Evolutionary conservation across 2,113 vertebrate genomes (phyloP).

Genomic region (Eleginops maclovinus): DNA sequence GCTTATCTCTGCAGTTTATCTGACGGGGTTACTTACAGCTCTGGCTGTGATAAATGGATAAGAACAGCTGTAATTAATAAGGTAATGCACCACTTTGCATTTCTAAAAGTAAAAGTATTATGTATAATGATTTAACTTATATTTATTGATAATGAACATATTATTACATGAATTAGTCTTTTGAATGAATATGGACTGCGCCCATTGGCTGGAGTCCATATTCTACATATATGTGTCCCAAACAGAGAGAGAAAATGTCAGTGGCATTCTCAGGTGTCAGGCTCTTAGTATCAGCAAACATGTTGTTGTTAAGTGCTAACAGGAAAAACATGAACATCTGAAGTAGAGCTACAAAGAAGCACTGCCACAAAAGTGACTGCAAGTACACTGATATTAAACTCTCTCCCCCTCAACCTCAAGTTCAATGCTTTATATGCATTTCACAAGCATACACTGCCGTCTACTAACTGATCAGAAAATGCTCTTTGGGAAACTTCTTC

Average conservation of each 20-base stretch:
- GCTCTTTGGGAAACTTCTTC: background rate
- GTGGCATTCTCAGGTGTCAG: background rate
- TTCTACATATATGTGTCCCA: background rate
- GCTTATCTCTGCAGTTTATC: slow-evolving; percentile 76
- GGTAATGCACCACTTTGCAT: background rate
- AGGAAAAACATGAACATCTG: background rate
- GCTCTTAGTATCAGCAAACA: slow-evolving; percentile 11
- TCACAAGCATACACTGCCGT: background rate
- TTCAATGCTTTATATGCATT: slow-evolving; percentile 16
- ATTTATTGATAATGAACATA: background rate
- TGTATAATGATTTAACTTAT: background rate
- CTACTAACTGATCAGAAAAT: slow-evolving; percentile 30
- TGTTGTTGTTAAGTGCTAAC: slow-evolving; percentile 3
- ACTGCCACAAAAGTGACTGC: background rate
- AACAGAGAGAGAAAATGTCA: background rate
- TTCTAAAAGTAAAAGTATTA: background rate
- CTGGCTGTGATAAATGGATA: slow-evolving; percentile 40
- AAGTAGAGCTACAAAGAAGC: slow-evolving; percentile 2
- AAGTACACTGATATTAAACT: slow-evolving; percentile 12
- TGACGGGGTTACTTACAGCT: slow-evolving; percentile 40
- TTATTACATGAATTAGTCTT: background rate
- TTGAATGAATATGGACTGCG: background rate
- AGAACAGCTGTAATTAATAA: slow-evolving; percentile 43
- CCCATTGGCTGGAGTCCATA: background rate
- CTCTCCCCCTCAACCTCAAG: background rate